These are phyloP conservation scores for Ophraella communa DNA, from an alignment of 2,888 invertebrate genomes.

Conservation along the genomic window DNA sequence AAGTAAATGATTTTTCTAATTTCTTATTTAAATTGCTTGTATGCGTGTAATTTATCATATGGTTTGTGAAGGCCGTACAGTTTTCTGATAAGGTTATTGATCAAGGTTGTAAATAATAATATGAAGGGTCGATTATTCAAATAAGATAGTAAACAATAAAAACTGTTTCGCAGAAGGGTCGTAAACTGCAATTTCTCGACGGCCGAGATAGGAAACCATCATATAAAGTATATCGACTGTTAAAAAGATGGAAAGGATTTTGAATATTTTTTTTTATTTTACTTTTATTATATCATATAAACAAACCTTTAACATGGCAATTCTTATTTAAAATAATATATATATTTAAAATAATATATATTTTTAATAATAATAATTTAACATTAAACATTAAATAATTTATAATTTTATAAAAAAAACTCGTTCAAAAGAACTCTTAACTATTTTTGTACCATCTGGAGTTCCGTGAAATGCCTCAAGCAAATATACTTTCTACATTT, in stretches of 20 bases:
- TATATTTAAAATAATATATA: no score
- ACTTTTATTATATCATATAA: no score
- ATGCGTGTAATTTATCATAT: constrained; percentile 51
- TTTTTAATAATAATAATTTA: no score
- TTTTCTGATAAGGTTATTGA: constrained; percentile 53
- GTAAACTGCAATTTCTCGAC: constrained; percentile 51
- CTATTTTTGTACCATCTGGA: neutral
- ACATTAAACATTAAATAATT: no score
- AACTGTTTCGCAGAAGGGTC: constrained; percentile 46
- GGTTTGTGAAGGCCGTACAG: constrained; percentile 50
- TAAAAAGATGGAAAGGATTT: constrained; percentile 22
- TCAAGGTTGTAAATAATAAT: constrained; percentile 52
- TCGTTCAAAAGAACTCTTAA: no score
- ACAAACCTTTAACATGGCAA: no score
- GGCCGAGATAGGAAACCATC: constrained; percentile 31
- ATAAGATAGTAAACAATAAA: constrained; percentile 53
- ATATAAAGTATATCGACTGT: constrained; percentile 25
- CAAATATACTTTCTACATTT: neutral
- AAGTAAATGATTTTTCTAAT: no score
- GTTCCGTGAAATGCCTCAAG: neutral
- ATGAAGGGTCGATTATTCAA: constrained; percentile 54
- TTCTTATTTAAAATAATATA: no score
- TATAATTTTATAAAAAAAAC: no score
- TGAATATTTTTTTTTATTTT: neutral
- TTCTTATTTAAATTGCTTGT: no score